Conservation (phyloP, 2,113 vertebrate species). For the Ophthalmolycus amberensis region DNA sequence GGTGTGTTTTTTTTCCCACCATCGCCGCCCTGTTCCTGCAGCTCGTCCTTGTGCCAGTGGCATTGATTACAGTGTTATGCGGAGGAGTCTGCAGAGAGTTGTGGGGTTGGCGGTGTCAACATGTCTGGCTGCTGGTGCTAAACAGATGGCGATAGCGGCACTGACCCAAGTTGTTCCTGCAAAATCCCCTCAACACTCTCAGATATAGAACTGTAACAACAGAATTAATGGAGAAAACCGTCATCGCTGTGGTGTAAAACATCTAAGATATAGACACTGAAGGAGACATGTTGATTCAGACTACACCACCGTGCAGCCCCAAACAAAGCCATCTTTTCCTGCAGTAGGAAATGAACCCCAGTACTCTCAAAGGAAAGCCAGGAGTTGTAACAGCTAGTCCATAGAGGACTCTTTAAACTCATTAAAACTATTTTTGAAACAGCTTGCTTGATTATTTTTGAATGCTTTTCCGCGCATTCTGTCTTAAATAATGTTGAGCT, state of each 20-base stretch:
- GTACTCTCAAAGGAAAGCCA: not conserved
- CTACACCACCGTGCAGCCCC: not conserved
- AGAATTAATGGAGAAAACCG: constrained; percentile 5
- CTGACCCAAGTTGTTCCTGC: constrained; percentile 19
- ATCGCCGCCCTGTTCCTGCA: not conserved
- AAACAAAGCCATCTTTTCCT: not conserved
- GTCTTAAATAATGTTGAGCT: not conserved
- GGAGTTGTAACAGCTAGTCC: not conserved
- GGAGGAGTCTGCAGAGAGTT: constrained; percentile 34
- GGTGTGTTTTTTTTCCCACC: not conserved
- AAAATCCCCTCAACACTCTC: constrained; percentile 34
- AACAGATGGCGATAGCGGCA: constrained; percentile 66
- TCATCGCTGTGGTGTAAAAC: constrained; percentile 8
- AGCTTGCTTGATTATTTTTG: constrained; percentile 2
- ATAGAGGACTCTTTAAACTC: not conserved
- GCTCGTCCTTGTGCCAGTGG: constrained; percentile 20
- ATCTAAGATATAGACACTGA: not conserved
- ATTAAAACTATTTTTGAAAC: not conserved
- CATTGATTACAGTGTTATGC: constrained; percentile 37
- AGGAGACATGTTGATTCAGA: constrained; percentile 12
- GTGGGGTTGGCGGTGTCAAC: constrained; percentile 20
- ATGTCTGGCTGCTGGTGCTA: constrained; percentile 42
- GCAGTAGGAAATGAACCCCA: not conserved
- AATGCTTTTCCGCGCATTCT: not conserved
- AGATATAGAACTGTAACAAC: constrained; percentile 6